These are phyloP conservation scores for Whitmania pigra DNA, from an alignment of 1,140 invertebrate species.

Conservation along the genomic window DNA sequence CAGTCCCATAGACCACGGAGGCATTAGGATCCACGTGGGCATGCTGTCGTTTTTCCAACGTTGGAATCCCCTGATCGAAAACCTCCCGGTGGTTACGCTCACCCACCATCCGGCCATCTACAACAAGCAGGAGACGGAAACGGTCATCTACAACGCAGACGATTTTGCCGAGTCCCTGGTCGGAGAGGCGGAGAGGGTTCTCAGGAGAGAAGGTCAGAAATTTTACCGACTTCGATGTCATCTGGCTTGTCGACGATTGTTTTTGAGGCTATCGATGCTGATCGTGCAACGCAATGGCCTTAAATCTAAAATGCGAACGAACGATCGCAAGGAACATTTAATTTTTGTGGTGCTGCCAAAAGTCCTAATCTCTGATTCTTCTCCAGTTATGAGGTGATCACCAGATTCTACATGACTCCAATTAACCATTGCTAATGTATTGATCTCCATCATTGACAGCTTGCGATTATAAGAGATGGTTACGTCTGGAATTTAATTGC, in stretches of 20 bases:
- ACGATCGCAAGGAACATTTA: no score
- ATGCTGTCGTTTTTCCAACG: conserved; percentile 55
- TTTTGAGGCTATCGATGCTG: background rate
- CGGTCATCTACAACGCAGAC: conserved; percentile 38
- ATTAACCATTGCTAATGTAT: no score
- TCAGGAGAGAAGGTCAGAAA: background rate
- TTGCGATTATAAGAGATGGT: no score
- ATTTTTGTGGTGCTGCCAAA: no score
- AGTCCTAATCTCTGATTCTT: no score
- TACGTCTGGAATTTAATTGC: no score
- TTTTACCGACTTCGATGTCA: background rate
- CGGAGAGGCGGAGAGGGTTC: conserved; percentile 29
- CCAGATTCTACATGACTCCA: no score
- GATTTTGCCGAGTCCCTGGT: conserved; percentile 39
- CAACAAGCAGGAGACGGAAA: conserved; percentile 49
- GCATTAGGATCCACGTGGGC: conserved; percentile 59
- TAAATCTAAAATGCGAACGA: no score
- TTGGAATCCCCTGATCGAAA: conserved; percentile 71
- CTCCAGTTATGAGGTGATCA: no score
- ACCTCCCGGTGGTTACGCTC: conserved; percentile 64
- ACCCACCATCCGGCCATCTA: conserved; percentile 66
- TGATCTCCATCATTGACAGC: no score
- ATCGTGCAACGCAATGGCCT: no score
- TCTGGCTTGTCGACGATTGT: background rate
- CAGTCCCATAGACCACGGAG: conserved; percentile 52